Conservation (phyloP, 2,888 invertebrate genomes). For the Exephanes ischioxanthus region DNA sequence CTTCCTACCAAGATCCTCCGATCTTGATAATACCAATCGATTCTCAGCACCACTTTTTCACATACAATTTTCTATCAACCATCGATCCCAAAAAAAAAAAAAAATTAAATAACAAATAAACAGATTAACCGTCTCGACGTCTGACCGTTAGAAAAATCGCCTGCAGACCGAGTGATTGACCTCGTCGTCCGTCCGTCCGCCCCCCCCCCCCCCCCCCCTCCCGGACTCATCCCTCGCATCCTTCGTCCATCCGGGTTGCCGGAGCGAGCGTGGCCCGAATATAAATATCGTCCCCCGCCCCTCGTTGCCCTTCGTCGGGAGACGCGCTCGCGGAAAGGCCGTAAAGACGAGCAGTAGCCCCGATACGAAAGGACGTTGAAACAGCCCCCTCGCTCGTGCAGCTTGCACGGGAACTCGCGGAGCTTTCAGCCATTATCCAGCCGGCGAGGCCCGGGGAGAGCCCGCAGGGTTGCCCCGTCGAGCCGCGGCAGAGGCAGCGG, state of each 20-base stretch:
- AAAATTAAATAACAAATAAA: neutral
- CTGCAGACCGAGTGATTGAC: constrained; percentile 38
- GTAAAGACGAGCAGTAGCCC: constrained; percentile 18
- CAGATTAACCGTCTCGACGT: constrained; percentile 30
- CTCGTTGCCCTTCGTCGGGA: constrained; percentile 58
- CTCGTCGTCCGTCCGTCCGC: too few species aligned
- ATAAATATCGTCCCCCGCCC: constrained; percentile 75
- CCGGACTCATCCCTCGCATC: constrained; percentile 37
- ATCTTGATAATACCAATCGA: too few species aligned
- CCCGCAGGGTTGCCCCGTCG: neutral
- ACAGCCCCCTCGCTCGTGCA: neutral
- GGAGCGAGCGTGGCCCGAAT: constrained; percentile 80
- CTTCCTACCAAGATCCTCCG: too few species aligned
- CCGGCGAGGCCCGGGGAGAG: constrained; percentile 25
- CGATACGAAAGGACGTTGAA: neutral
- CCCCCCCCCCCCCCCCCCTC: constrained; percentile 45
- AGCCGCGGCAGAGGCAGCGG: constrained; percentile 25
- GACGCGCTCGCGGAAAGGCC: neutral
- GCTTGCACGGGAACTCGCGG: neutral
- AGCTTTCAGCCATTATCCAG: constrained; percentile 20
- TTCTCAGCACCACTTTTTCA: too few species aligned
- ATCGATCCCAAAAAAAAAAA: neutral
- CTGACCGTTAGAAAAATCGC: constrained; percentile 6
- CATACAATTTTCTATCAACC: too few species aligned
- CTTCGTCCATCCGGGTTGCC: constrained; percentile 66